phyloP scores from a whole-genome alignment of 2,888 invertebrate genomes.

The Cordilura impudica region DNA sequence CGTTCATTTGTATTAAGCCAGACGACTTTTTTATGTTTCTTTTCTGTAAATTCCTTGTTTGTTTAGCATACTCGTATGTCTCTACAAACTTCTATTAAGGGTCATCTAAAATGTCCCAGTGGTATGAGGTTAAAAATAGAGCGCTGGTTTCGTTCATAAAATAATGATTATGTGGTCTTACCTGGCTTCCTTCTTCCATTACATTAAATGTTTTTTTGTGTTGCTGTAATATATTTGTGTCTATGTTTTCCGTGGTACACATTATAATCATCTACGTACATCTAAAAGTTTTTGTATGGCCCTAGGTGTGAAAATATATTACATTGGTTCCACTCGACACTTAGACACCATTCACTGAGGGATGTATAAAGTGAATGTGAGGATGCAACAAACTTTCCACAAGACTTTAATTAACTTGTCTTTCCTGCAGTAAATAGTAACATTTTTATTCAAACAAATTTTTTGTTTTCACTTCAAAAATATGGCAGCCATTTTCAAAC shows the following conservation, averaged over 20 bases:
- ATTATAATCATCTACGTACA: not conserved
- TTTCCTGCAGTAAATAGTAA: not conserved
- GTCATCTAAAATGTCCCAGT: not conserved
- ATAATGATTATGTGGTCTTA: not conserved
- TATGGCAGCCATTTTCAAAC: not conserved
- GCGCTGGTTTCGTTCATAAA: not conserved
- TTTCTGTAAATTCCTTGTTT: not conserved
- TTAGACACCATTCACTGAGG: not conserved
- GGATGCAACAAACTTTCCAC: constrained; percentile 13
- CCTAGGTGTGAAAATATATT: constrained; percentile 46
- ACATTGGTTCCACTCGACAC: not conserved
- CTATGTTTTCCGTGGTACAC: not conserved
- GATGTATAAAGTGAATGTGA: not conserved
- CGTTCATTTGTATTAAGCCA: constrained; percentile 35
- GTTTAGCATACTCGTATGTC: not conserved
- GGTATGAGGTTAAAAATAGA: not conserved
- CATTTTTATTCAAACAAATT: not conserved
- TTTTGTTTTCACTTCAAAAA: not conserved
- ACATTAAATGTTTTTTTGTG: not conserved
- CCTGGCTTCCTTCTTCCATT: not conserved
- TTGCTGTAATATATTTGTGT: not conserved
- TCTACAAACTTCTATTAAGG: too few species aligned
- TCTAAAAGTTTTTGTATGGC: constrained; percentile 21
- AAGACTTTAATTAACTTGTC: constrained; percentile 45
- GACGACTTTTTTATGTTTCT: not conserved